Evolutionary conservation across 2,113 vertebrate genomes (phyloP).

Genomic region (Thalassarche chlororhynchos): DNA sequence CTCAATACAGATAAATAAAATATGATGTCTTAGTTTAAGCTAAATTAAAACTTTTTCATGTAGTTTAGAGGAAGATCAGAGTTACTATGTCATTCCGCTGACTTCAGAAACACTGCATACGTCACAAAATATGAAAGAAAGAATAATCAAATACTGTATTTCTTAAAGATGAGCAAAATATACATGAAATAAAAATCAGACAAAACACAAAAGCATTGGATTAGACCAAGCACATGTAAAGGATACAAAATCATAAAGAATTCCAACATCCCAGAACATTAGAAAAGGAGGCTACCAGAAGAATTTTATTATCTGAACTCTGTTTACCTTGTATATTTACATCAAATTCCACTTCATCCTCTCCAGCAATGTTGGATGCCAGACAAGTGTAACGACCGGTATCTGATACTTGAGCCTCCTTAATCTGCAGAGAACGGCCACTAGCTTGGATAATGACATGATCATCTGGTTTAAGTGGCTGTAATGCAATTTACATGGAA

Average conservation of each 20-base stretch:
- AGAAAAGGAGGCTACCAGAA: not conserved
- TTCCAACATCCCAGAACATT: not conserved
- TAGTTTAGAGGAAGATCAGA: not conserved
- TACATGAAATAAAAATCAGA: not conserved
- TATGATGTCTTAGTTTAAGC: not conserved
- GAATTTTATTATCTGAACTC: not conserved
- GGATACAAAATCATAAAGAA: not conserved
- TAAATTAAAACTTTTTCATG: not conserved
- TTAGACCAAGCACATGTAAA: not conserved
- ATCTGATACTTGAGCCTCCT: constrained; percentile 88
- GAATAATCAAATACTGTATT: not conserved
- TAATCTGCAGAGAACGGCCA: constrained; percentile 87
- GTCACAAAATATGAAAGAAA: not conserved
- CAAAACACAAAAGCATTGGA: not conserved
- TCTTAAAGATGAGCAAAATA: not conserved
- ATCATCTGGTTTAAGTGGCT: constrained; percentile 82
- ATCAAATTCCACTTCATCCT: constrained; percentile 98
- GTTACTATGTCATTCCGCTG: not conserved
- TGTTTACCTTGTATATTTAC: constrained; percentile 98
- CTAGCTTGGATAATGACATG: constrained; percentile 80
- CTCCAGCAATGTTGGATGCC: constrained; percentile 92
- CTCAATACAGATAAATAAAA: not conserved
- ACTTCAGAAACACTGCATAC: not conserved
- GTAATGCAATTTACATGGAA: constrained; percentile 5
- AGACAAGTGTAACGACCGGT: constrained; percentile 94